Evolutionary conservation across 2,113 vertebrate species (phyloP).

Genomic region (Osmerus mordax): DNA sequence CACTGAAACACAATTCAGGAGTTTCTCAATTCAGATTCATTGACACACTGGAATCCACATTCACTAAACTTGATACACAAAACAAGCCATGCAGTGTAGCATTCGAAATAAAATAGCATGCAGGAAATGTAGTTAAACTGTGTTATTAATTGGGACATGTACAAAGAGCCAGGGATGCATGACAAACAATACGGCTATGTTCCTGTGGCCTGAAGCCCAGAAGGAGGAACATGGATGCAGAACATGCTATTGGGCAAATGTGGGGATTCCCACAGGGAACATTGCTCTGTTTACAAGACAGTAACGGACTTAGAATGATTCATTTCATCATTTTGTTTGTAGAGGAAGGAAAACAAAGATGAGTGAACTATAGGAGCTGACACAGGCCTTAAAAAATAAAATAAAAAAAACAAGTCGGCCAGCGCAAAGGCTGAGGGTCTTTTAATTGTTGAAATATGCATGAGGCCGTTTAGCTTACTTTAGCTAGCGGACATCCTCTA

Average conservation of each 20-base stretch:
- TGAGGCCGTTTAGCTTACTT: conserved; percentile 38
- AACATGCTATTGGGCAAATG: conserved; percentile 31
- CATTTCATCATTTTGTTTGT: too few species aligned
- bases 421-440: conserved; percentile 13
- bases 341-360: too few species aligned
- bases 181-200: neutral
- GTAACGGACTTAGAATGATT: too few species aligned
- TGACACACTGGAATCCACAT: too few species aligned
- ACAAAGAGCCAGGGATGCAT: neutral
- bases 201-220: conserved; percentile 6
- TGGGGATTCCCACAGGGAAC: conserved; percentile 17
- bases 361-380: too few species aligned
- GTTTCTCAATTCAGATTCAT: too few species aligned
- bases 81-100: neutral
- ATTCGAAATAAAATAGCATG: neutral
- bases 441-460: conserved; percentile 49
- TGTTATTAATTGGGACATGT: neutral
- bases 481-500: conserved; percentile 24
- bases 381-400: too few species aligned
- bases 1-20: too few species aligned
- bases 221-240: conserved; percentile 1
- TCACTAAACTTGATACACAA: too few species aligned
- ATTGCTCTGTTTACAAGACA: too few species aligned
- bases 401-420: neutral
- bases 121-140: neutral